phyloP scores from a whole-genome alignment of 1,140 invertebrate genomes.

The Tigriopus japonicus region DNA sequence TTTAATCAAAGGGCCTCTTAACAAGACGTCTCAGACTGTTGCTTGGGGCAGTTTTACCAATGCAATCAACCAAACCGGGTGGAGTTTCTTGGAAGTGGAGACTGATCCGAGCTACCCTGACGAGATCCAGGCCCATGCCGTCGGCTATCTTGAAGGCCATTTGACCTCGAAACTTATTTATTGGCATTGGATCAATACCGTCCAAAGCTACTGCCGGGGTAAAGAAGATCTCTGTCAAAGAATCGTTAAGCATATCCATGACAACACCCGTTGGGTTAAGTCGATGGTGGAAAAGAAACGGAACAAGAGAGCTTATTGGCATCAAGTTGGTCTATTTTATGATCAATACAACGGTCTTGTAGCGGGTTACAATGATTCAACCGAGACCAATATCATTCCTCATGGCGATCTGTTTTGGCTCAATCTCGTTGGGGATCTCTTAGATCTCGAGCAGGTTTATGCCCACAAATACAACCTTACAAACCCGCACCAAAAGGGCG shows the following conservation, averaged over 20 bases:
- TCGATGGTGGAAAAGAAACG: conserved; percentile 26
- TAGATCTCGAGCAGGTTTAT: no score
- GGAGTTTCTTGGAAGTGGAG: neutral
- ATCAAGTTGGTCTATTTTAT: conserved; percentile 29
- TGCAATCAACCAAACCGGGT: neutral
- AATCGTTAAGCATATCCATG: conserved; percentile 40
- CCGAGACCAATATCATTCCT: no score
- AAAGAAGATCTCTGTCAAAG: conserved; percentile 42
- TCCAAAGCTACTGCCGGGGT: conserved; percentile 42
- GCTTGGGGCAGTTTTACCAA: conserved; percentile 19
- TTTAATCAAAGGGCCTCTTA: no score
- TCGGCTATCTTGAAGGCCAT: conserved; percentile 65
- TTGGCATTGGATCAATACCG: conserved; percentile 56
- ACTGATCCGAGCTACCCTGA: neutral
- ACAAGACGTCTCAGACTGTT: conserved; percentile 24
- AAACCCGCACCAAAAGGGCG: no score
- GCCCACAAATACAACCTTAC: no score
- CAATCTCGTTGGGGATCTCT: no score
- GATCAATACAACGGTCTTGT: conserved; percentile 22
- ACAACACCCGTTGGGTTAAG: conserved; percentile 27
- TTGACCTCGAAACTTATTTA: conserved; percentile 59
- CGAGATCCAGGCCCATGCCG: conserved; percentile 59
- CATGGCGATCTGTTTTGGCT: no score
- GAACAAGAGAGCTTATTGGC: conserved; percentile 39
- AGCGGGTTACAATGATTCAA: no score